Conservation (phyloP, 92 coral and sea anemone genomes). For the Virgularia gustaviana region DNA sequence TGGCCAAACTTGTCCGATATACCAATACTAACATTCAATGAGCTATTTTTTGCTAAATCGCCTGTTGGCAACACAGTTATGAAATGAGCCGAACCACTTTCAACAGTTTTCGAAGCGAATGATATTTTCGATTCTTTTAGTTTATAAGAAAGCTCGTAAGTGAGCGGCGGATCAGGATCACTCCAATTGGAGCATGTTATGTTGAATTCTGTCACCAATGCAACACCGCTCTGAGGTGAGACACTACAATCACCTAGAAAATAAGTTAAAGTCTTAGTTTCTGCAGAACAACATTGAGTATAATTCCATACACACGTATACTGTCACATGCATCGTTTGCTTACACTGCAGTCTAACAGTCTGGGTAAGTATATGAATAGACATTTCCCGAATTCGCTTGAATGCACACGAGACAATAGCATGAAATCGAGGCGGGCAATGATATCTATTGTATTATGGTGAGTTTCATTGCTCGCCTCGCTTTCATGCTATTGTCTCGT, state of each 20-base stretch:
- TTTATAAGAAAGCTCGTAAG: conserved; percentile 45
- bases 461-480: too few relatives aligned
- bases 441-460: too few relatives aligned
- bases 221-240: conserved; percentile 51
- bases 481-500: too few relatives aligned
- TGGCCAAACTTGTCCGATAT: conserved; percentile 55
- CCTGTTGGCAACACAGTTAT: conserved; percentile 64
- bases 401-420: too few relatives aligned
- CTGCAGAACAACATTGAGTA: too few relatives aligned
- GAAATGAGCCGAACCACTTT: background rate
- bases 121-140: conserved; percentile 3
- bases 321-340: too few relatives aligned
- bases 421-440: too few relatives aligned
- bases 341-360: too few relatives aligned
- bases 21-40: conserved; percentile 27
- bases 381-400: too few relatives aligned
- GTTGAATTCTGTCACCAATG: conserved; percentile 53
- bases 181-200: conserved; percentile 44
- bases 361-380: too few relatives aligned
- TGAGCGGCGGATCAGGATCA: conserved; percentile 55
- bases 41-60: conserved; percentile 45
- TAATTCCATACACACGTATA: too few relatives aligned
- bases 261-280: too few relatives aligned
- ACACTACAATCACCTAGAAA: conserved; percentile 59
- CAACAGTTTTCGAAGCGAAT: conserved; percentile 21